A percentile compares a stretch with the other conserved stretches of the same genome.
These are phyloP conservation scores for Hydra vulgaris DNA, from an alignment of 30 jellyfish, hydroid and myxozoan genomes.

Conservation along the genomic window DNA sequence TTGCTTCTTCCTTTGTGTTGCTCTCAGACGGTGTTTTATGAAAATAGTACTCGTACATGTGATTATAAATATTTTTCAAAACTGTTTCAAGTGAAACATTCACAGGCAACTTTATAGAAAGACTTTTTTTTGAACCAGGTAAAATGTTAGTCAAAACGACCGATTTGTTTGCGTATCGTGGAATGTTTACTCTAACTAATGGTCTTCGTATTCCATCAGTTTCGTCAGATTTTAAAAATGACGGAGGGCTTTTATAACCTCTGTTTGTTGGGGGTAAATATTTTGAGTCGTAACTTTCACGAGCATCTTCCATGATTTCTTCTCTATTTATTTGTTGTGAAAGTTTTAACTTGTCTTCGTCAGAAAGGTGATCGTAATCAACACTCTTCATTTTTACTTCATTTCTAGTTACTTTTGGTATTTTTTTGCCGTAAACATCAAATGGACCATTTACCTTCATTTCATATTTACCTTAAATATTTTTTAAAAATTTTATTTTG, in stretches of 20 bases:
- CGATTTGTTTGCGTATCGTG: slow-evolving; percentile 50
- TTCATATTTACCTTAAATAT: slow-evolving; percentile 57
- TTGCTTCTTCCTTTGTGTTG: background rate
- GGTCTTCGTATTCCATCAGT: slow-evolving; percentile 32
- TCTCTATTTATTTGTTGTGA: slow-evolving; percentile 16
- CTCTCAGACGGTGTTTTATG: slow-evolving; percentile 44
- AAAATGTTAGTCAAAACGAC: slow-evolving; percentile 56
- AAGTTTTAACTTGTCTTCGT: slow-evolving; percentile 7
- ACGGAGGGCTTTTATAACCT: slow-evolving; percentile 37
- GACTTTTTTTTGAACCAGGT: slow-evolving; percentile 35
- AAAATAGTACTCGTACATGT: slow-evolving; percentile 81
- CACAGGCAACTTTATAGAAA: slow-evolving; percentile 77
- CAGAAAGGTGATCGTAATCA: slow-evolving; percentile 14
- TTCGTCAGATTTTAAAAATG: background rate
- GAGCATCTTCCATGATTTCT: slow-evolving; percentile 14
- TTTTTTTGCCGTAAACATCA: slow-evolving; percentile 30
- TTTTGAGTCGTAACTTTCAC: slow-evolving; percentile 16
- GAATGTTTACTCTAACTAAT: slow-evolving; percentile 52
- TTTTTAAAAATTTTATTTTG: background rate
- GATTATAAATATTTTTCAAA: slow-evolving; percentile 74
- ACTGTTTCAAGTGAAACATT: slow-evolving; percentile 92
- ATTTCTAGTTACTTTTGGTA: background rate
- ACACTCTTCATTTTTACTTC: slow-evolving; percentile 6
- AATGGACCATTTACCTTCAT: slow-evolving; percentile 90
- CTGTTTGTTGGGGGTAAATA: slow-evolving; percentile 46